Conservation (phyloP, 1,140 invertebrate species). For the Drosophila erecta region DNA sequence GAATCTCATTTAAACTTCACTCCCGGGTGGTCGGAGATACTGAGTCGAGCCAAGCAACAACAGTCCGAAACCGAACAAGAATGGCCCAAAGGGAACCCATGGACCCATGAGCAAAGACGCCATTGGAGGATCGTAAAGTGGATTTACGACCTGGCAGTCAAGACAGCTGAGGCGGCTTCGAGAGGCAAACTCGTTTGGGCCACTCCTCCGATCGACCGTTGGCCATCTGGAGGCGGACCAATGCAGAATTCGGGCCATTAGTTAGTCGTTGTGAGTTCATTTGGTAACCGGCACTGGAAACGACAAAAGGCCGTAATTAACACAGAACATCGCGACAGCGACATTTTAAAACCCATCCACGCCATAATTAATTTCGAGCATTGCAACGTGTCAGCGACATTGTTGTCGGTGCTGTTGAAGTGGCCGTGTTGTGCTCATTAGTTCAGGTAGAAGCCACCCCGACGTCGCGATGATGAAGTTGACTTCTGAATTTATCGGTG, state of each 20-base stretch:
- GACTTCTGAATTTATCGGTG: constrained; percentile 61
- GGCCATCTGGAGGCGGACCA: constrained; percentile 47
- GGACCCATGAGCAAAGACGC: constrained; percentile 49
- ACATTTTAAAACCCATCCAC: constrained; percentile 59
- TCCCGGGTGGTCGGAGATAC: constrained; percentile 34
- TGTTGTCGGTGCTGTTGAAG: constrained; percentile 40
- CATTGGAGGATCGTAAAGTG: constrained; percentile 71
- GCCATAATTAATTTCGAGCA: constrained; percentile 65
- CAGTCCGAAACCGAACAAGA: constrained; percentile 8
- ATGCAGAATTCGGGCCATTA: constrained; percentile 58
- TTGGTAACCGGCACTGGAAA: constrained; percentile 21
- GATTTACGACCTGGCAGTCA: constrained; percentile 58
- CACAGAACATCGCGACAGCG: constrained; percentile 50
- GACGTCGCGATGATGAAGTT: constrained; percentile 55
- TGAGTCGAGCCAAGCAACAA: constrained; percentile 7
- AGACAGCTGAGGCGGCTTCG: constrained; percentile 27
- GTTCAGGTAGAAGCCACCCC: constrained; percentile 38
- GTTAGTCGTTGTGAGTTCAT: constrained; percentile 23
- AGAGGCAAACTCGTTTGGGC: constrained; percentile 70
- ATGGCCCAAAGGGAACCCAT: constrained; percentile 32
- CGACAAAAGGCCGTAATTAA: constrained; percentile 72
- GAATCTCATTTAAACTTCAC: background rate
- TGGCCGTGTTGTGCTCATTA: constrained; percentile 62
- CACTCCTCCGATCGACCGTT: constrained; percentile 49
- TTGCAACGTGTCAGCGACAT: constrained; percentile 63